Conservation (phyloP, 2,797 vertebrate genomes). For the Brotula barbata region DNA sequence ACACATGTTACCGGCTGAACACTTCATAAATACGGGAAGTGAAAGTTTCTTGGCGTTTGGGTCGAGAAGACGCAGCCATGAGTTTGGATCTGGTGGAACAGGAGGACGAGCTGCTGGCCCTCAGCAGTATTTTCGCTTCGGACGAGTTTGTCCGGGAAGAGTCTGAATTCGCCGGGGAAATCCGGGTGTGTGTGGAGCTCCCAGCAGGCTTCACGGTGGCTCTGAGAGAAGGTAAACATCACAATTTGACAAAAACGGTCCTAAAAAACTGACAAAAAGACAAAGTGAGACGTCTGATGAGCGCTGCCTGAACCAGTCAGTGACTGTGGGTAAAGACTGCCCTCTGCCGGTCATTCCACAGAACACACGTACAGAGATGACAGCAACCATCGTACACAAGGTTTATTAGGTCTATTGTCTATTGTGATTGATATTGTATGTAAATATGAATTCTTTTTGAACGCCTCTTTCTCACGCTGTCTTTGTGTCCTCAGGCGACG, state of each 20-base stretch:
- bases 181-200: conserved; percentile 80
- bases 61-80: conserved; percentile 53
- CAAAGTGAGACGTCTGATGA: no score
- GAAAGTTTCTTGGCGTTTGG: background rate
- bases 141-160: conserved; percentile 83
- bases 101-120: conserved; percentile 87
- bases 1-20: background rate
- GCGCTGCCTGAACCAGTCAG: no score
- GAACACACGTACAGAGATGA: no score
- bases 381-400: no score
- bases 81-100: conserved; percentile 83
- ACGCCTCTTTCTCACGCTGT: background rate
- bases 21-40: no score
- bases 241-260: background rate
- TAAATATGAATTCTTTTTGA: no score
- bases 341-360: no score
- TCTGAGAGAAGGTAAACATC: conserved; percentile 78
- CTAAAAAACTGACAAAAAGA: no score
- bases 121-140: conserved; percentile 84
- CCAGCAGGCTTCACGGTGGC: conserved; percentile 80
- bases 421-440: no score
- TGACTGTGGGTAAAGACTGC: no score
- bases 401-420: no score
- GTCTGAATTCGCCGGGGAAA: conserved; percentile 83
- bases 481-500: conserved; percentile 40